These are phyloP conservation scores for Sturmia bella DNA, from an alignment of 2,888 invertebrate genomes.

Conservation along the genomic window DNA sequence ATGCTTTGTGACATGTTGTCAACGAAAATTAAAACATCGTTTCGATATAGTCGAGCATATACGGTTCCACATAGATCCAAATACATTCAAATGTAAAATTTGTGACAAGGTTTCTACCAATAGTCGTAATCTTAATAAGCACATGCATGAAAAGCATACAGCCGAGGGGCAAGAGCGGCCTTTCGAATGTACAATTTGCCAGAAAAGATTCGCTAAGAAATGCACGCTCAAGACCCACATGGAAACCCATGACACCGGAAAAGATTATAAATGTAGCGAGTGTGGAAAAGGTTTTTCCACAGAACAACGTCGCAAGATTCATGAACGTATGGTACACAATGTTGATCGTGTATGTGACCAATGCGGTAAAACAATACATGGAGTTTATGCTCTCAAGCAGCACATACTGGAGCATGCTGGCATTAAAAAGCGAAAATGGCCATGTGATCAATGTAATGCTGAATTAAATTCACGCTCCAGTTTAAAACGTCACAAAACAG, in stretches of 20 bases:
- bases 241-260: constrained; percentile 70
- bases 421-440: constrained; percentile 69
- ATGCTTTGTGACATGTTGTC: constrained; percentile 72
- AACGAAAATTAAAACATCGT: constrained; percentile 71
- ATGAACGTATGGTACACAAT: constrained; percentile 69
- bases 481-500: constrained; percentile 71
- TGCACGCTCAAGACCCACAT: constrained; percentile 69
- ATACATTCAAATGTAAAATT: constrained; percentile 71
- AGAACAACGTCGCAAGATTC: constrained; percentile 66
- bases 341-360: constrained; percentile 70
- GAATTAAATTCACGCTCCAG: constrained; percentile 70
- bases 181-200: constrained; percentile 71
- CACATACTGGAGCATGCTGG: constrained; percentile 71
- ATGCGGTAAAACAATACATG: constrained; percentile 71
- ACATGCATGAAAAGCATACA: constrained; percentile 69
- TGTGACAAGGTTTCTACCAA: constrained; percentile 71
- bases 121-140: constrained; percentile 68
- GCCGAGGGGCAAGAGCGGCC: constrained; percentile 58
- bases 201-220: constrained; percentile 69
- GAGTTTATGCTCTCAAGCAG: constrained; percentile 65
- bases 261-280: constrained; percentile 71
- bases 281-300: constrained; percentile 73
- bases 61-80: constrained; percentile 71
- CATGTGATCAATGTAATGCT: constrained; percentile 72
- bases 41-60: constrained; percentile 73